Base-by-base conservation (phyloP, 1,140 invertebrate species). In the Argopecten irradians region DNA sequence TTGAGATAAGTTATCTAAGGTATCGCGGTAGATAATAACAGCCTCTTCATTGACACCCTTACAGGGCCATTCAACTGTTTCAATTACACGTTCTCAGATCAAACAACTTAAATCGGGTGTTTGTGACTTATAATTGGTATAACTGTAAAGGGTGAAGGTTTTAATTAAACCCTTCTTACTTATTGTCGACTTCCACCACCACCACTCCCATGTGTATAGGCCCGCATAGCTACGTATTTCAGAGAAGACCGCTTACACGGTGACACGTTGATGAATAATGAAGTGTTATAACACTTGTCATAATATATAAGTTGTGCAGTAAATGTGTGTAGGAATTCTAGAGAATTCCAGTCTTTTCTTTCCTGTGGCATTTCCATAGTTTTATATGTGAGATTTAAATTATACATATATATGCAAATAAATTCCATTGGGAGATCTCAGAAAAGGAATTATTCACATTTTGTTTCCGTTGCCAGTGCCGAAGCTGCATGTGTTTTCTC, bases 91-190 rank as follows among this genome's bases (percentile, higher is more conserved):
- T 28, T 28, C 16, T 71, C 55, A 71, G 22, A 71, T 71, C 55
- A 71, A 71, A 71, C 8, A 71, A 71, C n/a, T 71, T 71, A 28
- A 71, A 71, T 22, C n/a, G 55, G 55, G 55, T 71, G 55, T 71
- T n/a, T 71, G 55, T 71, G 55, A 71, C 55, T 71, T 71, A 11
- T 71, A 71, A 71, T 71, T 71, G 55, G 55, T 71, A n/a, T 71
- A 71, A 28, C 55, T 28, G 55, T 71, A 71, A 71, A 71, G 1
- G n/a, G n/a, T 55, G 43, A 55, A 19, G 2, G 55, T 71, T 28
- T 71, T 71, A 71, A 71, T 71, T 71, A 71, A 28, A 71, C 55
- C n/a, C n/a, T n/a, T 71, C n/a, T 16, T 28, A 71, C 55, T 16
- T 39, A 39, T 71, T 16, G 55, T 71, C 22, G 5, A 71, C 55